Evolutionary conservation across 2,113 vertebrate species (phyloP), one percentile per base, ranked within the genome.

Genomic region (Sorex araneus): DNA sequence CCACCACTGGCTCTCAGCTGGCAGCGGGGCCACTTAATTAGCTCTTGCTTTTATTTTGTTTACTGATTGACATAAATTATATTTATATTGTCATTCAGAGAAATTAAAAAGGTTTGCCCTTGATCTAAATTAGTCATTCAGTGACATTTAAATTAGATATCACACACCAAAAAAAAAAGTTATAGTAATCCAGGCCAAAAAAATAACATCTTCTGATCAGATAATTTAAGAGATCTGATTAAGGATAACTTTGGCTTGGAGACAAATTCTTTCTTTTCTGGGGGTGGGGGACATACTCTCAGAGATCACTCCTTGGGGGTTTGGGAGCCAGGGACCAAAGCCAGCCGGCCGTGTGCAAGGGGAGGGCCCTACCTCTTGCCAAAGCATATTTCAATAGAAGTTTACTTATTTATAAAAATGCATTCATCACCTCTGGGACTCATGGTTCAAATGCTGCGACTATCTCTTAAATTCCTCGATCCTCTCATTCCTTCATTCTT

Each of bases 201-300:
- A 94, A 90, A 50, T 69, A 93, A 36, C 79, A 45, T 8, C 80
- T 84, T 18, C 79, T 91, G 81, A 82, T 80, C 43, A 79, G 28
- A 78, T 69, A 75, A 90, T 94, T 54, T 50, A 50, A 27, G 87
- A 50, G 95, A 57, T 64, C 32, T 76, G 57, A 91, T 79, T 60
- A 77, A 94, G 69, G 50, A 40, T 32, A 27, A 47, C 79, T 78
- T 84, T 73, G 80, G 3, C 63, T 80, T 89, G 60, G 60, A 89
- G 76, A 94, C 66, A 28, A 89, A 95, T 50, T 50, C 47, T 7
- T 9, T 50, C 13, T 50, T 50, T 50, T 50, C 10, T 50, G 9
- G 47, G 47, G 9, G 13, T 12, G 13, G 47, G 47, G 47, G 13
- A 13, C 47, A 50, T 50, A 13, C 13, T 12, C 47, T 50, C 47